phyloP scores from a whole-genome alignment of 1,140 invertebrate species.

The Drosophila sulfurigaster region DNA sequence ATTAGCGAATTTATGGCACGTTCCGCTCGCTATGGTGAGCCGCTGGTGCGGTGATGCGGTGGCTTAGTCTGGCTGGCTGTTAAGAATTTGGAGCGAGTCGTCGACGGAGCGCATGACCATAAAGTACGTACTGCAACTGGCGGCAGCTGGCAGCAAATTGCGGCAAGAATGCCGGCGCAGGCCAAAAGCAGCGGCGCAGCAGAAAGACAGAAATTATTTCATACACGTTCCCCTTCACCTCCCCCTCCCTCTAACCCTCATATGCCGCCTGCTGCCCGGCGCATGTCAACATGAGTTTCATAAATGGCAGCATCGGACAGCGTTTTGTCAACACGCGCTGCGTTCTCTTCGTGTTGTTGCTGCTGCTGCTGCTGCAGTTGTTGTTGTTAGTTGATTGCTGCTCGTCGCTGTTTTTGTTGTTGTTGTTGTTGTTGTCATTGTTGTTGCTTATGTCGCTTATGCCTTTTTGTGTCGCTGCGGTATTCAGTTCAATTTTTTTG shows the following conservation, averaged over 20 bases:
- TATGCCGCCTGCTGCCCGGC: constrained; percentile 65
- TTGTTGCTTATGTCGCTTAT: constrained; percentile 58
- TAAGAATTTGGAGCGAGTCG: constrained; percentile 76
- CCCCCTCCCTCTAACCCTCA: not conserved
- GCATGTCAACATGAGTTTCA: constrained; percentile 82
- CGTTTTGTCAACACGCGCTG: constrained; percentile 74
- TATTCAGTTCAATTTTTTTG: constrained; percentile 79
- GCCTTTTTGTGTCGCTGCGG: constrained; percentile 76
- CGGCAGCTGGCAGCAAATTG: constrained; percentile 51
- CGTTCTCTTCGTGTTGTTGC: constrained; percentile 58
- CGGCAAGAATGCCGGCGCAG: constrained; percentile 69
- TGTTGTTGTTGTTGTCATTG: constrained; percentile 17
- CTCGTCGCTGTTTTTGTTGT: constrained; percentile 11
- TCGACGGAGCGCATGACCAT: constrained; percentile 72
- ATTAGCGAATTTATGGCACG: constrained; percentile 84
- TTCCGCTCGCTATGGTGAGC: constrained; percentile 52
- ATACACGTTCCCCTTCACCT: constrained; percentile 41
- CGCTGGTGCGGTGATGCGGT: not conserved
- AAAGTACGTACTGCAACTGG: constrained; percentile 55
- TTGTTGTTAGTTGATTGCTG: constrained; percentile 36
- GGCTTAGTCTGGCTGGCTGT: constrained; percentile 29
- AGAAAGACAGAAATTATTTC: constrained; percentile 72
- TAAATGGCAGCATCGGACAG: constrained; percentile 73
- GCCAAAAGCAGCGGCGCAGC: constrained; percentile 59
- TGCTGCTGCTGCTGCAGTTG: constrained; percentile 27